Evolutionary conservation across 2,888 invertebrate species (phyloP).

Genomic region (Drosophila subquinaria): DNA sequence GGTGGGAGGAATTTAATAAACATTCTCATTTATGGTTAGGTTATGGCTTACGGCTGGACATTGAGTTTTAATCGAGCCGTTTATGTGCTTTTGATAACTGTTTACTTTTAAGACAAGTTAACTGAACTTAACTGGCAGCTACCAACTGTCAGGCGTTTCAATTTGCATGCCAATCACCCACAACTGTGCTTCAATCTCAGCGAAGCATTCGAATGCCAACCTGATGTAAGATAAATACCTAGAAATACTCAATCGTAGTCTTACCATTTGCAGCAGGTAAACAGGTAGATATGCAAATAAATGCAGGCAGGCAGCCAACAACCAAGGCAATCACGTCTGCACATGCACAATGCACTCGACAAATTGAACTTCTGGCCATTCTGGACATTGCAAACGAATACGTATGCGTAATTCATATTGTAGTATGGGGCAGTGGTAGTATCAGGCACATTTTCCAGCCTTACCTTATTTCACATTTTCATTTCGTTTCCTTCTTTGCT

Average conservation of each 20-base stretch:
- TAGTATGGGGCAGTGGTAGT: neutral
- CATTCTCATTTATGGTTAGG: neutral
- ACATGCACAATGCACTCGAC: conserved; percentile 11
- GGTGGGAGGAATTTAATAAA: neutral
- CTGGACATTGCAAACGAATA: conserved; percentile 44
- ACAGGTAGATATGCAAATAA: conserved; percentile 73
- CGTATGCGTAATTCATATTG: conserved; percentile 54
- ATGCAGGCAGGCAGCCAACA: conserved; percentile 47
- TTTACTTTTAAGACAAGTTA: neutral
- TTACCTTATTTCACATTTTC: conserved; percentile 4
- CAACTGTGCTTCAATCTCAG: conserved; percentile 44
- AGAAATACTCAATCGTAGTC: conserved; percentile 4
- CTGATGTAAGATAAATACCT: conserved; percentile 43
- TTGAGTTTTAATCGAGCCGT: conserved; percentile 32
- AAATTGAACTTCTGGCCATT: conserved; percentile 17
- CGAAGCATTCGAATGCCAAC: conserved; percentile 17
- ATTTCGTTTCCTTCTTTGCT: neutral
- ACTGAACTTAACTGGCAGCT: conserved; percentile 21
- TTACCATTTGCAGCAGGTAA: conserved; percentile 42
- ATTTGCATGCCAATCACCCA: conserved; percentile 60
- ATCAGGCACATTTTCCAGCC: conserved; percentile 6
- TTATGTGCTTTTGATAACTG: conserved; percentile 4
- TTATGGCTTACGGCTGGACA: too few species aligned
- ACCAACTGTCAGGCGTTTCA: conserved; percentile 48
- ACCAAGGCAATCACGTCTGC: conserved; percentile 63